Evolutionary conservation across 2,113 vertebrate species (phyloP).

Genomic region (Myotis brandtii): DNA sequence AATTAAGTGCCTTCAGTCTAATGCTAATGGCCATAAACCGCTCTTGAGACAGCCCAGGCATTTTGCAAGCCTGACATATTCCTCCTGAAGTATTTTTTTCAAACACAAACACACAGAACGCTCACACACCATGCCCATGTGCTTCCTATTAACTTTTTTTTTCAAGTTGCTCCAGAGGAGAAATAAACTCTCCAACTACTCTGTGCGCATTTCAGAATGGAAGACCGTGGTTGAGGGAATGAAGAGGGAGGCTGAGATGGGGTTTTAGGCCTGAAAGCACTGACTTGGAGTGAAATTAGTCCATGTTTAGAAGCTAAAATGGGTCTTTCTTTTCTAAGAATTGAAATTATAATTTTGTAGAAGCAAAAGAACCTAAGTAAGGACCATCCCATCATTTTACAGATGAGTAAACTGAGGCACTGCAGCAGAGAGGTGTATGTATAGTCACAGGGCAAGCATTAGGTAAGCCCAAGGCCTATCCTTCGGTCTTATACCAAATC

Average conservation of each 20-base stretch:
- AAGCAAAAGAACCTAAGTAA: neutral
- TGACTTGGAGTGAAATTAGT: neutral
- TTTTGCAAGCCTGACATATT: slow-evolving; percentile 48
- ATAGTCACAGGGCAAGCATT: neutral
- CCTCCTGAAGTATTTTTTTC: slow-evolving; percentile 41
- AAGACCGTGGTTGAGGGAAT: neutral
- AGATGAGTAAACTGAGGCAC: neutral
- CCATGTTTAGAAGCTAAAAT: neutral
- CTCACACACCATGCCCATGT: slow-evolving; percentile 59
- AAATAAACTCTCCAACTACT: slow-evolving; percentile 56
- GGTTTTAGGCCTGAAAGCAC: neutral
- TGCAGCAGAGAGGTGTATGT: fast-evolving
- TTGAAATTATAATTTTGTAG: neutral
- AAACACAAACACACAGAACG: slow-evolving; percentile 51
- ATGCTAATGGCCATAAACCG: slow-evolving; percentile 59
- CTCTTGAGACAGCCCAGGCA: slow-evolving; percentile 52
- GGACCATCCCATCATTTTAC: neutral
- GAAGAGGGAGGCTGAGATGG: neutral
- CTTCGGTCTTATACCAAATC: neutral
- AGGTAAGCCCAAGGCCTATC: neutral
- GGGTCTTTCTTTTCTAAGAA: neutral
- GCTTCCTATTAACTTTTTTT: slow-evolving; percentile 69
- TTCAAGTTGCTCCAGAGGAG: slow-evolving; percentile 64
- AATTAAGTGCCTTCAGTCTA: slow-evolving; percentile 16
- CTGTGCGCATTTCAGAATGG: neutral